These are phyloP conservation scores for Pachydiplax longipennis DNA, from an alignment of 2,888 invertebrate genomes.

Conservation along the genomic window DNA sequence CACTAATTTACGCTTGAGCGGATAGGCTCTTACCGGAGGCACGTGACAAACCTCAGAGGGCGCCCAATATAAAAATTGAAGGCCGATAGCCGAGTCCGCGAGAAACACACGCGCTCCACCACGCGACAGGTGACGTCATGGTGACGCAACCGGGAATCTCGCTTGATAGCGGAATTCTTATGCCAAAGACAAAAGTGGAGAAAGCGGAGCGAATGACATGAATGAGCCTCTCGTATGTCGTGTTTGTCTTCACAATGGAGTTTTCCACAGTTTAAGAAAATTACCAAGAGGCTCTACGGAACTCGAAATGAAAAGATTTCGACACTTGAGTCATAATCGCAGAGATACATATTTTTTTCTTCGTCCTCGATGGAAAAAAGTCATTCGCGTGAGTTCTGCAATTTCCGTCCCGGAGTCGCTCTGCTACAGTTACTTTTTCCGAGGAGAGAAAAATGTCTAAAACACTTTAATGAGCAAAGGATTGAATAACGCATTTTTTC, in stretches of 20 bases:
- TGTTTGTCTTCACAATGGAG: neutral
- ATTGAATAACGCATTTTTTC: no score
- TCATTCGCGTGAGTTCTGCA: no score
- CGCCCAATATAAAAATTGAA: conserved; percentile 1
- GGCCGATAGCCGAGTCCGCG: neutral
- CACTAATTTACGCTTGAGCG: neutral
- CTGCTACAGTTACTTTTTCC: no score
- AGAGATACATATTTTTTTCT: neutral
- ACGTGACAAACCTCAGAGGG: neutral
- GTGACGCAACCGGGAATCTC: neutral
- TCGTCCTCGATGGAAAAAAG: neutral
- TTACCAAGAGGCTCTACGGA: neutral
- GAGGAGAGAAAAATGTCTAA: no score
- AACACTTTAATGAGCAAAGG: no score
- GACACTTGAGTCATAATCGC: neutral
- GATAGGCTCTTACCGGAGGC: neutral
- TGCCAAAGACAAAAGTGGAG: neutral
- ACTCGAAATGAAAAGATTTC: neutral
- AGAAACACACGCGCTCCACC: neutral
- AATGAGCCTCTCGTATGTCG: neutral
- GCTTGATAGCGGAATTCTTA: neutral
- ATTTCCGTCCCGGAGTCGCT: no score
- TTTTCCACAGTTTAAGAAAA: neutral
- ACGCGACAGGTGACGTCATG: conserved; percentile 19
- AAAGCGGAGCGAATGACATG: neutral